Evolutionary conservation across 2,797 vertebrate species (phyloP).

Genomic region (Mionectes olivaceus): DNA sequence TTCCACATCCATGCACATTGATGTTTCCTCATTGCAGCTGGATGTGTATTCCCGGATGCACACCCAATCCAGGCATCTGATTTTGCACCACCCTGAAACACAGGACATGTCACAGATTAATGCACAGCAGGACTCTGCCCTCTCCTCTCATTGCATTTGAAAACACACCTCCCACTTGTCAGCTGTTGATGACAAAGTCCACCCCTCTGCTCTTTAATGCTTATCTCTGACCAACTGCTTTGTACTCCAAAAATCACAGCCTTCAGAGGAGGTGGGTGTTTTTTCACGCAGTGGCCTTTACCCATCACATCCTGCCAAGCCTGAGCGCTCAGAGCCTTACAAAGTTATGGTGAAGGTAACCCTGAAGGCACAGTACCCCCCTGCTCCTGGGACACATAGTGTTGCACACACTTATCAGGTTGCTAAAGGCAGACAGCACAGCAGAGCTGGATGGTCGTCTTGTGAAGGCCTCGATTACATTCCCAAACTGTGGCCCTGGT

Average conservation of each 20-base stretch:
- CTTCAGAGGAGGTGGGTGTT: neutral
- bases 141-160: neutral
- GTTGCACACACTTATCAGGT: neutral
- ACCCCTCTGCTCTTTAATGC: neutral
- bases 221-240: neutral
- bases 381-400: neutral
- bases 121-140: slow-evolving; percentile 41
- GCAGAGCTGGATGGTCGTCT: neutral
- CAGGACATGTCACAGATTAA: neutral
- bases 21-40: slow-evolving; percentile 35
- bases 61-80: slow-evolving; percentile 42
- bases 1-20: neutral
- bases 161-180: neutral
- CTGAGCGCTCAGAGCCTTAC: neutral
- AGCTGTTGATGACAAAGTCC: neutral
- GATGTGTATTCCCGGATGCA: slow-evolving; percentile 4
- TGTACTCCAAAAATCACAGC: neutral
- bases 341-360: neutral
- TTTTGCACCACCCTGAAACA: slow-evolving; percentile 34
- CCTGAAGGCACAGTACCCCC: neutral
- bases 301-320: neutral
- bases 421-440: neutral
- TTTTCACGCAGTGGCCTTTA: neutral
- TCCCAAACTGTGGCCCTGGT: neutral
- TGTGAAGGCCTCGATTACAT: neutral